Conservation (phyloP, 2,888 invertebrate genomes). For the Aplocera efformata region DNA sequence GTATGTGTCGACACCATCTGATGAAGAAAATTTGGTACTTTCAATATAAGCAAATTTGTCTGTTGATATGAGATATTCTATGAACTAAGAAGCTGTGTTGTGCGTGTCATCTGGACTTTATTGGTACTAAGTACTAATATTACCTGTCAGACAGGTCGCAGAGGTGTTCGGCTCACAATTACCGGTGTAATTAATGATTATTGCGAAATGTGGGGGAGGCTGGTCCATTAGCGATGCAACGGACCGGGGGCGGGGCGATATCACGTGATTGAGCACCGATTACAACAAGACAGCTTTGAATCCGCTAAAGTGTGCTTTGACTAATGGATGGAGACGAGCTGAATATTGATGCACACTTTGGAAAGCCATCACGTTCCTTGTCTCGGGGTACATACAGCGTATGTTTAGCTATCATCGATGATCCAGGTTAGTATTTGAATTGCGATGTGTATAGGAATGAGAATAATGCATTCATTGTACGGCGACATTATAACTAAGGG, state of each 20-base stretch:
- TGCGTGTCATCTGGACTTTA: too few species aligned
- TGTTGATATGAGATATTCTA: too few species aligned
- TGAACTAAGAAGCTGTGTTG: too few species aligned
- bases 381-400: background rate
- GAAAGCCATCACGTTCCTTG: conserved; percentile 7
- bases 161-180: conserved; percentile 55
- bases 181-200: conserved; percentile 58
- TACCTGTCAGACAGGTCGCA: conserved; percentile 15
- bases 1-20: too few species aligned
- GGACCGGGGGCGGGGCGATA: conserved; percentile 38
- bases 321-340: conserved; percentile 16
- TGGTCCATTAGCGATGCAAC: conserved; percentile 36
- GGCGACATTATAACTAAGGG: too few species aligned
- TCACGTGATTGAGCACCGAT: conserved; percentile 37
- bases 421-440: conserved; percentile 2
- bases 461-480: background rate
- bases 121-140: background rate
- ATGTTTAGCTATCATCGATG: conserved; percentile 1
- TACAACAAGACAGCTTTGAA: conserved; percentile 21
- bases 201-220: conserved; percentile 53
- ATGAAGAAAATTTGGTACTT: too few species aligned
- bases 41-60: too few species aligned
- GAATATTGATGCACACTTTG: conserved; percentile 8
- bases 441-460: conserved; percentile 3
- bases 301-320: conserved; percentile 18